Conservation (phyloP, 2,888 invertebrate genomes). For the Epirrhoe alternata region DNA sequence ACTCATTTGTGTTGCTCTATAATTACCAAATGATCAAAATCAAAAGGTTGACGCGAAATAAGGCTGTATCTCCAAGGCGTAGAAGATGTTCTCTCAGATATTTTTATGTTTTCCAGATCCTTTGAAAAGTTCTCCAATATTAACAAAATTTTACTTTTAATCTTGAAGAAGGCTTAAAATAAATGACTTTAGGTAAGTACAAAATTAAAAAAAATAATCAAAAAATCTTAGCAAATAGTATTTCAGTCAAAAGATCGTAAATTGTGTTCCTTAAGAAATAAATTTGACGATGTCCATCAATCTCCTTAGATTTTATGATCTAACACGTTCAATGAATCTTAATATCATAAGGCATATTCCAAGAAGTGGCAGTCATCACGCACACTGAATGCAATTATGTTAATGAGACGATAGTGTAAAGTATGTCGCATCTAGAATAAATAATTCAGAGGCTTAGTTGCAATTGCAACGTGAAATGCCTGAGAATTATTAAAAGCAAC, state of each 20-base stretch:
- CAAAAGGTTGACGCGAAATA: no score
- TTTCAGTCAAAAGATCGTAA: not conserved
- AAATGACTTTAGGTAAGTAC: no score
- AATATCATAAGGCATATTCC: constrained; percentile 35
- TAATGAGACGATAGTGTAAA: constrained; percentile 38
- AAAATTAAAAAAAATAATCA: no score
- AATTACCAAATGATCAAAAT: no score
- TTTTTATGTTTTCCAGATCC: no score
- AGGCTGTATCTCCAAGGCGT: no score
- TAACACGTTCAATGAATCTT: constrained; percentile 39
- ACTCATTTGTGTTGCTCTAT: no score
- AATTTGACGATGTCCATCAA: constrained; percentile 36
- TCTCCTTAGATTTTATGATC: constrained; percentile 35
- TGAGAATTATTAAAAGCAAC: constrained; percentile 5
- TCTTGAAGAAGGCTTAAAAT: no score
- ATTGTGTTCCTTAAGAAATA: constrained; percentile 19
- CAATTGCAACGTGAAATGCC: constrained; percentile 25
- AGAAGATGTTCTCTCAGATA: no score
- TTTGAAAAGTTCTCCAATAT: no score
- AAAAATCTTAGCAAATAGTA: no score
- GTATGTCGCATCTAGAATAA: constrained; percentile 32
- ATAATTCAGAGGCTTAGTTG: constrained; percentile 36
- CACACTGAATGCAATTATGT: constrained; percentile 41
- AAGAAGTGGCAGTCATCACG: constrained; percentile 39
- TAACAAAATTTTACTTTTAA: no score